Evolutionary conservation across 92 coral and sea anemone species (phyloP), one percentile per base, ranked within the genome.

Genomic region (Phenganax marumi): DNA sequence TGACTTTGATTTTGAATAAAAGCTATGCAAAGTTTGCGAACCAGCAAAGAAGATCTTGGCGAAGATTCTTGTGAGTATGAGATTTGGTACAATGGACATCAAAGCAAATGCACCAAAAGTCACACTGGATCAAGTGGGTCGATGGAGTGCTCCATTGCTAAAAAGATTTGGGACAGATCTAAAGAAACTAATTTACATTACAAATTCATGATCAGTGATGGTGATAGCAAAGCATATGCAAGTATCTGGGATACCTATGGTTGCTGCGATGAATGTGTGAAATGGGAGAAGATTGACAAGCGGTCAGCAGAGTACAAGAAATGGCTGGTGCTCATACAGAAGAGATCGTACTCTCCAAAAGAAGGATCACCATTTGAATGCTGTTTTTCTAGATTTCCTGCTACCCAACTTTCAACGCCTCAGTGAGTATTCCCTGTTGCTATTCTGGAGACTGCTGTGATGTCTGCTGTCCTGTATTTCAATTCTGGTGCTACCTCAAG

Each of bases 181-280:
- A 21, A 22, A 18, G 55, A 23, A 13, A 51, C 80, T 25, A 56
- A 75, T 51, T 39, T 84, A 49, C 85, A 68, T 17, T 87, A 57
- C 73, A 87, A 87, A 51, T 87, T 26, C 48, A 84, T 87, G 90
- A 51, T 87, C 8, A 68, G 80, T 43, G 87, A 87, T 78, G 91
- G 86, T 0, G 84, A 88, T 75, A 77, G 85, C 46, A 88, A 53
- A 19, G 50, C 84, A n/a, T 80, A 88, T 55, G 52, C 52, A 46
- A 0, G 50, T 26, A 84, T 88, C 10, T 88, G 88, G 91, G 60
- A 84, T 48, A 56, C 54, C 14, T 84, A 84, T 80, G 86, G 84
- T 6, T 54, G 68, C 50, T 88, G 86, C 65, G 86, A 84, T 70
- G 82, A 50, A 12, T 85, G 91, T 69, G 70, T 8, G 33, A 72